Evolutionary conservation across 92 coral and sea anemone genomes (phyloP), one percentile per base, ranked within the genome.

Genomic region (Diadumene lineata): DNA sequence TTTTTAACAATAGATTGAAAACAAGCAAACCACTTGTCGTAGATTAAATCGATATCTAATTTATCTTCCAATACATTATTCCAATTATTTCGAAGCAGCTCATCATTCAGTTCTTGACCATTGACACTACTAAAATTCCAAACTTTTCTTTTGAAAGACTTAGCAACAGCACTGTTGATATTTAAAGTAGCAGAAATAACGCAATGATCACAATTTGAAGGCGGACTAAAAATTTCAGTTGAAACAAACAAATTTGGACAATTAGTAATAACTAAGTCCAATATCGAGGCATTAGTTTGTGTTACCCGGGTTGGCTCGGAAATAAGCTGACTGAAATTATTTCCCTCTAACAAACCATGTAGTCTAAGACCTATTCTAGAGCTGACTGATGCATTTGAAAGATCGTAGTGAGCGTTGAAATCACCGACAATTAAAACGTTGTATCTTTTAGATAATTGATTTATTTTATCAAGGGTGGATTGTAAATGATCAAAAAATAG

Each of bases 211-310:
- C 79, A 79, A 58, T 79, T 81, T 26, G 73, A 27, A 34, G 85
- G 73, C 22, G 86, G 82, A 43, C 83, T 83, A 60, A 31, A 31
- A 56, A 78, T 83, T 21, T 83, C 83, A 34, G 87, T 50, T 28
- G 44, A 10, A 15, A 82, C 83, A 60, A 82, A 82, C 50, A 67
- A 82, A 6, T 78, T 65, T 23, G 87, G 83, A 61, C 70, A 57
- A 60, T 82, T 69, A 21, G 87, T 77, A n/a, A 82, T 77, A 7
- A 82, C 76, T 21, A 77, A 23, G 33, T 62, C 74, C 16, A 78
- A 43, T 33, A 82, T 11, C 21, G 78, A 67, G 22, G 72, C 63
- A 11, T 64, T 55, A 19, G n/a, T 2, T 1, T 34, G 26, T 1
- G 82, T 48, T 13, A 77, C 31, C 13, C 82, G 75, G 28, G 82